Evolutionary conservation across 2,888 invertebrate species (phyloP), one percentile per base, ranked within the genome.

Genomic region (Drosophila silvestris): DNA sequence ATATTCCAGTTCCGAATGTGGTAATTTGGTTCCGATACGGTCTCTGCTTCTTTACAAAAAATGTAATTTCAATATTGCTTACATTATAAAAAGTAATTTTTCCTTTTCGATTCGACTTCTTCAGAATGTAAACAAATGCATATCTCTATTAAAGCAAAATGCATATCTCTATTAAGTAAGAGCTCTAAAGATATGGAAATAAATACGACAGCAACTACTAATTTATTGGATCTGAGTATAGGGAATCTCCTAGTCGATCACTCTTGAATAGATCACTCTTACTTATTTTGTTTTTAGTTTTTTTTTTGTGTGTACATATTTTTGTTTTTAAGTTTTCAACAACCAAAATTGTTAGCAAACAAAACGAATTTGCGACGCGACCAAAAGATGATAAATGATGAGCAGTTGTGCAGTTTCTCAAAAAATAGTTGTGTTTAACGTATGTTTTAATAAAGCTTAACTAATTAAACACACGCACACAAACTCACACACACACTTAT

Each of bases 361-460:
- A 83, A 83, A 78, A 79, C 81, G 41, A 30, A 85, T 83, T 85
- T 83, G 70, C 85, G 77, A 82, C 62, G 77, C 77, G 74, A 54
- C 52, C 71, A 56, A 71, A 70, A 82, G 44, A 90, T 87, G 87
- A 87, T 87, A 90, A 90, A 87, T 87, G 87, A 87, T 90, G 86
- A 74, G 90, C 81, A 84, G 81, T 79, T 87, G 77, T 87, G 87
- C 90, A 86, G 74, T 85, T 85, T 59, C 41, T 56, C 62, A 74
- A 74, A 70, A 71, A 78, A 77, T 83, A 79, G 81, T 77, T 83
- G 70, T 70, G 77, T 69, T 83, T 71, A 74, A 77, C 77, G 77
- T 82, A 79, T 85, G 89, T 87, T 85, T 89, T 85, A 87, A 87
- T 87, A 87, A 89, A 87, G 85, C 89, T 89, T 89, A 79, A 87